phyloP scores from a whole-genome alignment of 2,797 vertebrate species.

The Gobionotothen gibberifrons region DNA sequence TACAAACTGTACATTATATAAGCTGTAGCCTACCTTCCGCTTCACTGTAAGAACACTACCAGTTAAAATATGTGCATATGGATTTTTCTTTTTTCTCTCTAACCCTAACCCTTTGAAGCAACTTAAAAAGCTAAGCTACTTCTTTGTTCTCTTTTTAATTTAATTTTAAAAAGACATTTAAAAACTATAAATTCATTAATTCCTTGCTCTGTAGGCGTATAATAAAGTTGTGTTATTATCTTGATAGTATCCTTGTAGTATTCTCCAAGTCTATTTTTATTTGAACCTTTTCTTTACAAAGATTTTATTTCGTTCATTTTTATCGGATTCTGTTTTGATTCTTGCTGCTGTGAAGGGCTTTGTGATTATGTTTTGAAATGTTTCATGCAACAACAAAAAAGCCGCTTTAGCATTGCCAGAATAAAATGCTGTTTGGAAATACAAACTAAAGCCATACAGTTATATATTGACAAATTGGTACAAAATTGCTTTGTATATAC shows the following conservation, averaged over 20 bases:
- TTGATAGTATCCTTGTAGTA: too few species aligned
- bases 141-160: too few species aligned
- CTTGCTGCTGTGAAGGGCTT: too few species aligned
- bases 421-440: constrained; percentile 13
- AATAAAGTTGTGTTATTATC: too few species aligned
- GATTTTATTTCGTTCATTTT: too few species aligned
- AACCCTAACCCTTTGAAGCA: not conserved
- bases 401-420: constrained; percentile 35
- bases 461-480: fast-evolving
- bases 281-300: too few species aligned
- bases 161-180: too few species aligned
- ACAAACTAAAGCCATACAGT: fast-evolving
- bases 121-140: not conserved
- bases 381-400: not conserved
- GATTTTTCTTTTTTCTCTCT: constrained; percentile 11
- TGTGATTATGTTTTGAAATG: too few species aligned
- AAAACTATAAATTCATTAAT: too few species aligned
- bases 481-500: fast-evolving
- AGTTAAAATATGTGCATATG: not conserved
- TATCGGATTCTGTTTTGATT: too few species aligned
- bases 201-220: too few species aligned
- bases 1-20: not conserved
- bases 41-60: not conserved
- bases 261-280: too few species aligned
- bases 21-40: not conserved